These are phyloP conservation scores for Sinosuthora webbiana DNA, from an alignment of 2,113 vertebrate genomes.

Conservation along the genomic window DNA sequence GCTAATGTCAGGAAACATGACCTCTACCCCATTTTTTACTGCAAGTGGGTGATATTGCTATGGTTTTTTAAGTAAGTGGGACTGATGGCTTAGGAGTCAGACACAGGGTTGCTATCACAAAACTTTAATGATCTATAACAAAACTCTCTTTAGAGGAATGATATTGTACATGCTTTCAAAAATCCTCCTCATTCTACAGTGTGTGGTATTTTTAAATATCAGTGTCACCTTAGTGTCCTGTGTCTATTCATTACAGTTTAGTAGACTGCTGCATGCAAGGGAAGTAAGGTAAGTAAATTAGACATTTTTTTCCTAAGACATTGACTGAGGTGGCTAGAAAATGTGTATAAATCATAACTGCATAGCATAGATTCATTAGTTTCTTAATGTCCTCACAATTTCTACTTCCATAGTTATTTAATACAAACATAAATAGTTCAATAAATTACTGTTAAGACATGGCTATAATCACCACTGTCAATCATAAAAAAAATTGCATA, in stretches of 20 bases:
- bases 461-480: background rate
- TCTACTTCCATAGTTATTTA: constrained; percentile 22
- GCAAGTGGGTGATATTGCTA: background rate
- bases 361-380: background rate
- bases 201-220: background rate
- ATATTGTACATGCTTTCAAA: background rate
- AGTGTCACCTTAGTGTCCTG: background rate
- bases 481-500: background rate
- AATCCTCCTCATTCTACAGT: background rate
- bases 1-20: background rate
- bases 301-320: background rate
- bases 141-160: background rate
- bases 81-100: background rate
- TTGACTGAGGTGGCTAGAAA: background rate
- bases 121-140: background rate
- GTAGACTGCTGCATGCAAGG: background rate
- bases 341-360: background rate
- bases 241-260: background rate
- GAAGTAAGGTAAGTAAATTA: background rate
- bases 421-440: background rate
- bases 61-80: background rate
- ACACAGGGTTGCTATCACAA: background rate
- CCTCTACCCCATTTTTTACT: background rate
- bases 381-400: background rate
- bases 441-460: background rate